Base-by-base conservation (phyloP, 2,888 invertebrate species). In the Drosophila affinis region DNA sequence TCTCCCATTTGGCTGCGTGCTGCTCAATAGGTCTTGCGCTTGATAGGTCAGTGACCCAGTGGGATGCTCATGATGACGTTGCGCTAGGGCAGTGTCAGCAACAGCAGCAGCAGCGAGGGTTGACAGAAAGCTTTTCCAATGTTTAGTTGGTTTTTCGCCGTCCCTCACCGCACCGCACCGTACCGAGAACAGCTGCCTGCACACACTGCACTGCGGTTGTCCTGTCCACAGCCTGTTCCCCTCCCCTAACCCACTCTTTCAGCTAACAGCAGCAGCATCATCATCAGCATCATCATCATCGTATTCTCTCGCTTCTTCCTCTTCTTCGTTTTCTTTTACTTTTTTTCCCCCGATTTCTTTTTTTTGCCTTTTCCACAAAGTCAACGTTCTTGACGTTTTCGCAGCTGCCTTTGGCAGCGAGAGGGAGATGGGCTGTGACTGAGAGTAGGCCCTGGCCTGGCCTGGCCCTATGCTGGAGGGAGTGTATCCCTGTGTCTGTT, bases 31-130 rank as follows among this genome's bases (percentile, higher is more conserved):
- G 84, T 88, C 88, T 84, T 87, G 75, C 90, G 91, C 91, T 90
- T 90, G 90, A 90, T 90, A 90, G 90, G 90, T 90, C 90, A 90
- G 88, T 90, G 90, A 90, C 90, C 90, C 81, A 90, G 80, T 89
- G 79, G 85, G 57, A 63, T 72, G 64, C 17, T 51, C 44, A 59
- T 53, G 34, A 57, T 59, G 67, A 59, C 72, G 71, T 79, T 86
- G 80, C 29, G 88, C 70, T 75, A 83, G 78, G 87, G 81, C 87
- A 82, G 81, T 78, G 62, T 52, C 76, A 62, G 14, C 2, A 14
- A 6, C 6, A 14, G 14, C 7, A 39, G 39, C 39, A n/a, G n/a
- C 39, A 48, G 29, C 77, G 76, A 75, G 73, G 79, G 85, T 54
- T 77, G 75, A 59, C 72, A 71, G 48, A 39, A 62, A 79, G 57